A percentile compares a stretch with the other conserved stretches of the same genome.
Evolutionary conservation across 2,888 invertebrate genomes (phyloP).

Genomic region (Invenusta paracnida): DNA sequence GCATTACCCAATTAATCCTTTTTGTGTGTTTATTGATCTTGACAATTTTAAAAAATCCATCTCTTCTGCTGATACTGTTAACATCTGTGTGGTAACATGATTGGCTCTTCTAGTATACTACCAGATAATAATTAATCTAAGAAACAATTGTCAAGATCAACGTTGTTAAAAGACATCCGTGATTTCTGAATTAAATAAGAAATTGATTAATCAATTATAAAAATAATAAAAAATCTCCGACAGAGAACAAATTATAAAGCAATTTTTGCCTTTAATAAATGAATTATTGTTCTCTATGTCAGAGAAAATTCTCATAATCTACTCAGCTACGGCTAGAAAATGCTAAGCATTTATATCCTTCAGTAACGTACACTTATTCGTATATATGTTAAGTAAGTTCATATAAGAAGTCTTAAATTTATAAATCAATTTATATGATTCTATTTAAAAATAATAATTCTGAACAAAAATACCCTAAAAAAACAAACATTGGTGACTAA

Average conservation of each 20-base stretch:
- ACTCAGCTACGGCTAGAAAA: no score
- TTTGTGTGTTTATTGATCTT: background rate
- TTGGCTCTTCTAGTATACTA: constrained; percentile 25
- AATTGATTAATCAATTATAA: background rate
- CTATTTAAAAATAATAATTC: no score
- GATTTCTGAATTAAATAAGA: constrained; percentile 11
- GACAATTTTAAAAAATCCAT: background rate
- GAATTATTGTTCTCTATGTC: background rate
- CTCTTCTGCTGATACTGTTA: constrained; percentile 17
- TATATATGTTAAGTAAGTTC: no score
- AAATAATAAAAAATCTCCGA: background rate
- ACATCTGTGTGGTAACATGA: constrained; percentile 1
- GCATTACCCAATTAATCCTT: constrained; percentile 11
- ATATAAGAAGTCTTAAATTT: no score
- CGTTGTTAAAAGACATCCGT: background rate
- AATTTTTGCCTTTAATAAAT: background rate
- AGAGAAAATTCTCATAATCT: background rate
- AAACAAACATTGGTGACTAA: no score
- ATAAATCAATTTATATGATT: no score
- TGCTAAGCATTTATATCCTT: no score
- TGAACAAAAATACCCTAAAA: no score
- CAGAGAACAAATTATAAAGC: background rate
- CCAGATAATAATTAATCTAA: constrained; percentile 17
- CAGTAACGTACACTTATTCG: no score
- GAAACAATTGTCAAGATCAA: constrained; percentile 2